Conservation (phyloP, 35 echinoderm and acorn worm species). For the Diadema setosum region DNA sequence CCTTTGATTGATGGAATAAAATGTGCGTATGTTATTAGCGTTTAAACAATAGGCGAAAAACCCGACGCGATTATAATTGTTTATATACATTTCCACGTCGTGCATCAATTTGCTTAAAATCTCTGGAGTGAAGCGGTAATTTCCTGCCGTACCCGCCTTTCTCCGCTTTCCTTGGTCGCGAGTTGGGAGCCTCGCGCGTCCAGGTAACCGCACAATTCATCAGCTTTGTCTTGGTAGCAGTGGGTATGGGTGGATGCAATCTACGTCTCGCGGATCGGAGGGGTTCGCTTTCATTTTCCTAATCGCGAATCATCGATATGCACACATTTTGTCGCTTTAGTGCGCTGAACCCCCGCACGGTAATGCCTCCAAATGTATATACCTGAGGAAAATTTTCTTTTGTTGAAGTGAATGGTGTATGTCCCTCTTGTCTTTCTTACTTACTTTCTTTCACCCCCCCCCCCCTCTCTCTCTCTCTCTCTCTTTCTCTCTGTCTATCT, state of each 20-base stretch:
- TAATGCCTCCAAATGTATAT: no score
- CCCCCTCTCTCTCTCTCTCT: background rate
- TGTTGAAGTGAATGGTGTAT: no score
- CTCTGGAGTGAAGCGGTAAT: background rate
- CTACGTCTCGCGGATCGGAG: no score
- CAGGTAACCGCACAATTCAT: background rate
- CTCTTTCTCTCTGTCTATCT: background rate
- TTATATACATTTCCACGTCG: background rate
- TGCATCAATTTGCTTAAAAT: background rate
- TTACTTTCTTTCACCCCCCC: background rate
- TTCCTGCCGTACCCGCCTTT: background rate
- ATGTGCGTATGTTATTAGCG: background rate
- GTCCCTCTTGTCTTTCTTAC: background rate
- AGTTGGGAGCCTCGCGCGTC: background rate
- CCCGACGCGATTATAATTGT: background rate
- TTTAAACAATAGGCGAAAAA: background rate
- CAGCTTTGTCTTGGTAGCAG: no score
- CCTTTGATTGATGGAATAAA: background rate
- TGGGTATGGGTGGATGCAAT: no score
- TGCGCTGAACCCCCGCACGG: slow-evolving; percentile 12
- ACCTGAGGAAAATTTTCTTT: no score
- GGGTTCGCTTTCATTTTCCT: no score
- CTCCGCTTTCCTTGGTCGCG: background rate
- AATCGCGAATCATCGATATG: background rate
- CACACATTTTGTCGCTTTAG: background rate